These are phyloP conservation scores for Cyclopterus lumpus DNA, from an alignment of 2,797 vertebrate genomes.

Conservation along the genomic window DNA sequence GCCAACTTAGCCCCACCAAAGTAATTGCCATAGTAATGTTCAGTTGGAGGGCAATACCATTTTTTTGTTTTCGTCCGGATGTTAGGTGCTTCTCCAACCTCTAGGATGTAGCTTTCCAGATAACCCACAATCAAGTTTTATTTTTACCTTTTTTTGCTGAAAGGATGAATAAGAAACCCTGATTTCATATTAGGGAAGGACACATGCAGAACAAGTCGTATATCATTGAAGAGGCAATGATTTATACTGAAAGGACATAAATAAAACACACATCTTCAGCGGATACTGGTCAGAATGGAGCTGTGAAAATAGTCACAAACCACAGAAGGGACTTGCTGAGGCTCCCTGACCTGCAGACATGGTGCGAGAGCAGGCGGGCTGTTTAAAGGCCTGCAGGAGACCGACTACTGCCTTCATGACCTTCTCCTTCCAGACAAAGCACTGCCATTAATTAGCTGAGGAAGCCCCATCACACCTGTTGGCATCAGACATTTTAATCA, in stretches of 20 bases:
- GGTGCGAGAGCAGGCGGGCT: neutral
- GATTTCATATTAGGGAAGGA: neutral
- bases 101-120: conserved; percentile 4
- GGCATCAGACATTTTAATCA: conserved; percentile 49
- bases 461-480: conserved; percentile 53
- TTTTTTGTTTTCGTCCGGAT: conserved; percentile 6
- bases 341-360: conserved; percentile 8
- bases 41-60: neutral
- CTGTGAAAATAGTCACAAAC: conserved; percentile 10
- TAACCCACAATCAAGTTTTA: neutral
- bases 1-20: neutral
- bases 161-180: neutral
- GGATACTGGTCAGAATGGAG: conserved; percentile 3
- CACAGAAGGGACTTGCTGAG: conserved; percentile 10
- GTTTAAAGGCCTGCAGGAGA: neutral
- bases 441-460: conserved; percentile 21
- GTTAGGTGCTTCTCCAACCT: conserved; percentile 13
- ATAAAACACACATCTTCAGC: conserved; percentile 8
- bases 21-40: conserved; percentile 1
- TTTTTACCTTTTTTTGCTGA: neutral
- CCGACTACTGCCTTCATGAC: conserved; percentile 1
- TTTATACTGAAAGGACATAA: neutral
- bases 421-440: conserved; percentile 38
- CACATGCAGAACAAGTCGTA: neutral
- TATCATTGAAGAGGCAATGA: neutral